Percentiles rank a stretch among this genome's conserved stretches.
Evolutionary conservation across 2,113 vertebrate species (phyloP).

Genomic region (Mirounga angustirostris): DNA sequence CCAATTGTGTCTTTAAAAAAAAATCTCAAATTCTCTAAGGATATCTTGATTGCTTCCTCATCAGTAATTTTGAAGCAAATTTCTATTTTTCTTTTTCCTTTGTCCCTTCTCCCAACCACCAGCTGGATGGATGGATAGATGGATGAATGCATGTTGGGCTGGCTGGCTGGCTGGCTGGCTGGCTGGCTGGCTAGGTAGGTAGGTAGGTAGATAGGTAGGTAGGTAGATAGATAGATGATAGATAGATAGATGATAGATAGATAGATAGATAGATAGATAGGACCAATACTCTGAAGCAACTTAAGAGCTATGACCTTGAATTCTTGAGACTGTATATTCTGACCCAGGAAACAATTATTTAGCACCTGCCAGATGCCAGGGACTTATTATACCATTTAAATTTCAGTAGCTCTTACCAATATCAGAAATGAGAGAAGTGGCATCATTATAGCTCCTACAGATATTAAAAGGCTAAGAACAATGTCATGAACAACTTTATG

Average conservation of each 20-base stretch:
- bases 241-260: background rate
- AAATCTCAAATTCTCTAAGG: slow-evolving; percentile 13
- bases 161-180: background rate
- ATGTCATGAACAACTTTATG: background rate
- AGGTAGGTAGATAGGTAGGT: too few relatives aligned
- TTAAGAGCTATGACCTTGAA: background rate
- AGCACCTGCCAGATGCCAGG: slow-evolving; percentile 18
- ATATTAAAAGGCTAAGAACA: slow-evolving; percentile 13
- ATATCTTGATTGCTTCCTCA: background rate
- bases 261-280: background rate
- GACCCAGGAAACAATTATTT: slow-evolving; percentile 29
- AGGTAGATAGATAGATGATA: background rate
- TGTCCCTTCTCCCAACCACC: background rate
- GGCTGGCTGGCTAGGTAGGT: too few relatives aligned
- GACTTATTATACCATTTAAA: slow-evolving; percentile 35
- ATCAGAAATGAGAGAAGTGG: background rate
- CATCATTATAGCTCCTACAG: background rate
- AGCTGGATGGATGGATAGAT: background rate
- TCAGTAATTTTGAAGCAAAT: slow-evolving; percentile 52
- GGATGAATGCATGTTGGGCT: background rate
- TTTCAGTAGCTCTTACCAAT: background rate
- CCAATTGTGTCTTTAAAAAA: slow-evolving; percentile 25
- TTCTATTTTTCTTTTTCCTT: background rate
- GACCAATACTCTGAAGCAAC: background rate
- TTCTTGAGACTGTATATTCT: slow-evolving; percentile 30